These are phyloP conservation scores for Oryctolagus cuniculus DNA, from an alignment of 2,113 vertebrate genomes.

Conservation along the genomic window DNA sequence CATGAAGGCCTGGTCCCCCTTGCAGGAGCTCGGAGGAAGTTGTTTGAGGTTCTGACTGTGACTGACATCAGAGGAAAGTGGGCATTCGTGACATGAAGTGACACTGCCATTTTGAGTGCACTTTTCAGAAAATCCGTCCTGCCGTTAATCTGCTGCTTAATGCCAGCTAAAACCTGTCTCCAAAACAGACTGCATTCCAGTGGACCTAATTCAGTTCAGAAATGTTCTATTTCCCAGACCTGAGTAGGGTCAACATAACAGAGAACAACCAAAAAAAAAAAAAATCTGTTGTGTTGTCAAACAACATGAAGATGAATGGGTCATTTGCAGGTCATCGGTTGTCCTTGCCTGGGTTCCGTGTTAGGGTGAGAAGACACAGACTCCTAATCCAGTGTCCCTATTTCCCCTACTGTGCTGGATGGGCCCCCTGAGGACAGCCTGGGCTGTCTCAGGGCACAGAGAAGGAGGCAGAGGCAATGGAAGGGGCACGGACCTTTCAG, in stretches of 20 bases:
- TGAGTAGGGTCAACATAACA: neutral
- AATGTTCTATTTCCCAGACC: conserved; percentile 6
- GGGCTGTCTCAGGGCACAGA: neutral
- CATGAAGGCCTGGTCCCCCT: neutral
- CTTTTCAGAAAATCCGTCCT: conserved; percentile 2
- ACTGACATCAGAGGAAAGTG: neutral
- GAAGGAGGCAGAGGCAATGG: neutral
- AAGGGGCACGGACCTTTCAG: neutral
- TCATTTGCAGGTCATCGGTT: neutral
- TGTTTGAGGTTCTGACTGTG: conserved; percentile 52
- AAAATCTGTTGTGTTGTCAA: neutral
- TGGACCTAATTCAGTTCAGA: neutral
- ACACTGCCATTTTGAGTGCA: neutral
- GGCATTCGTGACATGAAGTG: neutral
- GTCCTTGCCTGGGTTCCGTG: neutral
- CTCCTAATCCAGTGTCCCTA: neutral
- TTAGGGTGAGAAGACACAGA: neutral
- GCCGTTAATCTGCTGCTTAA: neutral
- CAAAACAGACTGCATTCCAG: neutral
- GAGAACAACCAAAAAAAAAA: conserved; percentile 5
- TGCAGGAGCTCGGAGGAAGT: conserved; percentile 50
- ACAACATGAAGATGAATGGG: neutral
- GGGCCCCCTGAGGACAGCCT: neutral
- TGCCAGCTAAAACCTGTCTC: neutral
- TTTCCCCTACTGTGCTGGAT: neutral